Conservation (phyloP, 2,888 invertebrate species). For the Leptogaster cylindrica region DNA sequence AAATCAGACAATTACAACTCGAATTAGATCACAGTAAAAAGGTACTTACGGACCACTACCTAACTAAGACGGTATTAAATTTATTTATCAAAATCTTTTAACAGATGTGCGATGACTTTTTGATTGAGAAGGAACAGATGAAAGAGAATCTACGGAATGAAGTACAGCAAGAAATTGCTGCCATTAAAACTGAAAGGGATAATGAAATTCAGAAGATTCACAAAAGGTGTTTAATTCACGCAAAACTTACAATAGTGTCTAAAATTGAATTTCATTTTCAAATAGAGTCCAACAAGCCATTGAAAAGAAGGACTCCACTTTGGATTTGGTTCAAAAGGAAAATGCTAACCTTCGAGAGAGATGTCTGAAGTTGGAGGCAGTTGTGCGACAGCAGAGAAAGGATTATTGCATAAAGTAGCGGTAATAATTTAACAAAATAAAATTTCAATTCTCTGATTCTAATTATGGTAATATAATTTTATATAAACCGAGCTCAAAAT, state of each 20-base stretch:
- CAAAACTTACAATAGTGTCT: background rate
- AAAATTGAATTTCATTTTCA: background rate
- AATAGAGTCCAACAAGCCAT: slow-evolving; percentile 83
- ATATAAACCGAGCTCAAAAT: no score
- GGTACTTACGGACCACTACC: slow-evolving; percentile 58
- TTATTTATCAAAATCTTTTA: slow-evolving; percentile 7
- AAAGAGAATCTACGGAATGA: slow-evolving; percentile 69
- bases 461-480: no score
- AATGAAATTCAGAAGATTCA: slow-evolving; percentile 80
- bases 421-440: no score
- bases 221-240: slow-evolving; percentile 67
- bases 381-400: slow-evolving; percentile 78
- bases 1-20: slow-evolving; percentile 70
- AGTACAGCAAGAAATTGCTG: slow-evolving; percentile 69
- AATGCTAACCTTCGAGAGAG: slow-evolving; percentile 73
- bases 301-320: slow-evolving; percentile 78
- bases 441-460: no score
- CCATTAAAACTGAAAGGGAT: slow-evolving; percentile 71
- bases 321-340: slow-evolving; percentile 75
- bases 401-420: slow-evolving; percentile 65
- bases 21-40: slow-evolving; percentile 71
- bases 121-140: slow-evolving; percentile 65
- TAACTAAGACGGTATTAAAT: background rate
- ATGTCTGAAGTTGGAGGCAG: slow-evolving; percentile 74
- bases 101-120: slow-evolving; percentile 64